Evolutionary conservation across 2,113 vertebrate genomes (phyloP).

Genomic region (Macroglossus sobrinus): DNA sequence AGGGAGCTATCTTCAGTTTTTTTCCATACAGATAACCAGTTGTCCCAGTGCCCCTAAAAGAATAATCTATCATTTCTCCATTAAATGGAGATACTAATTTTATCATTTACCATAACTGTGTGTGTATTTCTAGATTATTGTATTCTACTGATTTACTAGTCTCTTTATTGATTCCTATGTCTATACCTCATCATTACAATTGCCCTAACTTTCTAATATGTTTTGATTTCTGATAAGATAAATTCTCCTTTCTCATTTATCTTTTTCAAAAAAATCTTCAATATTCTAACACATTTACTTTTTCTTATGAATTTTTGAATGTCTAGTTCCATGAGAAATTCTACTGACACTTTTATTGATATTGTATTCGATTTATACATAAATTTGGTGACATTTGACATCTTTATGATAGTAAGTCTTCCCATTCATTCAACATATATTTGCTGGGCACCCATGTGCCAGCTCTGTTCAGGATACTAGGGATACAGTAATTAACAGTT

Average conservation of each 20-base stretch:
- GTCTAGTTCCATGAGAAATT: neutral
- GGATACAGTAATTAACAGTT: neutral
- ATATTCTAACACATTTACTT: neutral
- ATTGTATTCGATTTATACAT: neutral
- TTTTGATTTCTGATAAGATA: neutral
- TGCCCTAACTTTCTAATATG: neutral
- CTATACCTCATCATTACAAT: neutral
- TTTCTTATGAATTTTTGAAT: neutral
- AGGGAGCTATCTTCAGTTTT: neutral
- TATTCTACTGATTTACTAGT: neutral
- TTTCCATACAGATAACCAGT: neutral
- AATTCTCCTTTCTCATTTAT: neutral
- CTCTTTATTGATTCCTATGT: neutral
- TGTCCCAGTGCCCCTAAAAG: neutral
- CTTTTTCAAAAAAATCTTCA: conserved; percentile 11
- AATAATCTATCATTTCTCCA: neutral
- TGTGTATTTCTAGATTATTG: neutral
- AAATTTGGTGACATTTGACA: neutral
- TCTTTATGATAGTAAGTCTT: neutral
- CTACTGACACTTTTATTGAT: neutral
- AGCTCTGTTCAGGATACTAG: neutral
- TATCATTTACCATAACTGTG: neutral
- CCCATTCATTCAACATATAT: neutral
- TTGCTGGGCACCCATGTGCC: neutral
- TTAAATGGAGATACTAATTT: neutral